These are phyloP conservation scores for Sympetrum striolatum DNA, from an alignment of 2,888 invertebrate genomes.

Conservation along the genomic window DNA sequence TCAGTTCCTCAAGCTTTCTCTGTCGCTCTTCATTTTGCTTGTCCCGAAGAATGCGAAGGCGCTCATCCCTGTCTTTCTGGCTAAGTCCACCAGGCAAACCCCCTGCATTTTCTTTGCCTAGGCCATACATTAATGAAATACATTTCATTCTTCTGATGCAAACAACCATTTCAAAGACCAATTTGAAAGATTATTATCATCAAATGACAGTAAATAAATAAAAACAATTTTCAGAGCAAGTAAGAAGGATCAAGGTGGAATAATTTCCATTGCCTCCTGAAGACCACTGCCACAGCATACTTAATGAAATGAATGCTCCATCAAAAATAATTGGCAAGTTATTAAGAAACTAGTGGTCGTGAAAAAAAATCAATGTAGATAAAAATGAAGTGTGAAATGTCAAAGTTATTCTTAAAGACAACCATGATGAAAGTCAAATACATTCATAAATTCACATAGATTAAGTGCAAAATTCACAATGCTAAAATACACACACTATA, in stretches of 20 bases:
- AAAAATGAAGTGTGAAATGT: too few relatives aligned
- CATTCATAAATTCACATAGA: background rate
- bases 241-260: too few relatives aligned
- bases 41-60: slow-evolving; percentile 69
- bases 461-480: background rate
- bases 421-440: background rate
- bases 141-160: background rate
- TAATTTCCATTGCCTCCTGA: too few relatives aligned
- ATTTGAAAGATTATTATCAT: too few relatives aligned
- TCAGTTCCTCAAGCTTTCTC: slow-evolving; percentile 86
- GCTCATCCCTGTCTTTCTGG: slow-evolving; percentile 57
- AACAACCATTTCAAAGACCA: too few relatives aligned
- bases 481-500: too few relatives aligned
- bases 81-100: slow-evolving; percentile 35
- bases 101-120: slow-evolving; percentile 34
- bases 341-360: too few relatives aligned
- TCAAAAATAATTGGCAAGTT: too few relatives aligned
- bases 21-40: slow-evolving; percentile 89
- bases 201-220: background rate
- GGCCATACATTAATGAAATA: background rate
- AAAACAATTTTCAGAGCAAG: background rate
- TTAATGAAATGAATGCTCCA: too few relatives aligned
- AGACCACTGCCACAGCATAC: too few relatives aligned
- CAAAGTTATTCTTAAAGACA: background rate
- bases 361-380: too few relatives aligned